Base-by-base conservation (phyloP, 1,140 invertebrate species). In the Drosophila sp. region DNA sequence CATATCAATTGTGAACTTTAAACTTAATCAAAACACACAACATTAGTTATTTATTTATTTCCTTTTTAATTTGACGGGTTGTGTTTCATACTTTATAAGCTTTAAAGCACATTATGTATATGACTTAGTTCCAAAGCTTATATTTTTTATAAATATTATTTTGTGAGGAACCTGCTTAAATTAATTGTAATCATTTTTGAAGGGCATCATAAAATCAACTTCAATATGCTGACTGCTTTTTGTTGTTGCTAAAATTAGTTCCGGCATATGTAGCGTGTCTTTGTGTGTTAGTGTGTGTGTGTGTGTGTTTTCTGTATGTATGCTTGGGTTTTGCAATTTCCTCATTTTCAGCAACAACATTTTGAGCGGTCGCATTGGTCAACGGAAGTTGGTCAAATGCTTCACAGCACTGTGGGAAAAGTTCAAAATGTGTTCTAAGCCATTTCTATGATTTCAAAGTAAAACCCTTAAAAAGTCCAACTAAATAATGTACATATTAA, bases 371-470 rank as follows among this genome's bases (percentile, higher is more conserved):
- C 34, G 34, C 51, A 14, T 13, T 51, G 67, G 51, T 16, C 41
- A 71, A 51, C 69, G 69, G 62, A 72, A 66, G 69, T 66, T 57
- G 69, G 65, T 61, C 56, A 61, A 61, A 69, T 69, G 65, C 56
- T 69, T 69, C 57, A 51, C 46, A 69, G 56, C 34, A 61, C 57
- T n/a, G 29, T 29, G 45, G 38, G 43, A 51, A 59, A 32, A 50
- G 32, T 38, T 9, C 9, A 38, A 40, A 66, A 72, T 58, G n/a
- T 38, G 36, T 51, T 2, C 32, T 9, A 27, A 46, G 27, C 14
- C 25, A 45, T 45, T 45, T 58, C 7, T 41, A 27, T 45, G 8
- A 58, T 32, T 45, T 58, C 25, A 34, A n/a, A 43, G 56, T 21
- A 43, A 29, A 57, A 45, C 50, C 41, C 27, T 56, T 41, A 13